Base-by-base conservation (phyloP, 92 coral and sea anemone genomes). In the Heliopora coerulea region DNA sequence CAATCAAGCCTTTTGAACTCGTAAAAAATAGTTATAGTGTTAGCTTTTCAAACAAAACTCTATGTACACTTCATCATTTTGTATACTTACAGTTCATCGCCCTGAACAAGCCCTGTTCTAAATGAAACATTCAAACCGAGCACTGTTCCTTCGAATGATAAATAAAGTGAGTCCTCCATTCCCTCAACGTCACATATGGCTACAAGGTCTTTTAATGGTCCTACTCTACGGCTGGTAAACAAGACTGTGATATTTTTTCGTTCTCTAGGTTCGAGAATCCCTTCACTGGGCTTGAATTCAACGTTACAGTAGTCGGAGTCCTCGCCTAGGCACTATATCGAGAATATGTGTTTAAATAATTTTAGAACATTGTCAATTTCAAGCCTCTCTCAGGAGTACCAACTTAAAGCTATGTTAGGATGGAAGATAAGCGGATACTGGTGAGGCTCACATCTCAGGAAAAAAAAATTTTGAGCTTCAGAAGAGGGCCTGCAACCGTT, bases 41-140 rank as follows among this genome's bases (percentile, higher is more conserved):
- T n/a, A n/a, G n/a, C n/a, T n/a, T n/a, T n/a, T n/a, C n/a, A n/a
- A n/a, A n/a, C n/a, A n/a, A n/a, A n/a, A n/a, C 52, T 15, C 52
- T 46, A 46, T 6, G 15, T 6, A 6, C 15, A 6, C n/a, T 6
- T 37, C 6, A n/a, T n/a, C 12, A 37, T 37, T 37, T 37, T 12
- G 6, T 37, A 15, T 15, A 70, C 77, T 70, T 40, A 70, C 77
- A 20, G 24, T 54, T 70, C 46, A 70, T 52, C 49, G n/a, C 23
- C 32, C 25, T 50, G 49, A 39, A 14, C 49, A 54, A 49, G 41
- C 29, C 32, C 77, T 1, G 77, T 70, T 35, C 77, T 50, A 54
- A 85, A 88, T 3, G 88, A 85, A n/a, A 93, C 96, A 65, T 86
- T 77, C 23, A 93, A 80, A 17, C 98, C 98, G 56, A 88, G 86